Percentiles rank a stretch among this genome's conserved stretches.
phyloP scores from a whole-genome alignment of 1,140 invertebrate species.

The Danaus plexippus region DNA sequence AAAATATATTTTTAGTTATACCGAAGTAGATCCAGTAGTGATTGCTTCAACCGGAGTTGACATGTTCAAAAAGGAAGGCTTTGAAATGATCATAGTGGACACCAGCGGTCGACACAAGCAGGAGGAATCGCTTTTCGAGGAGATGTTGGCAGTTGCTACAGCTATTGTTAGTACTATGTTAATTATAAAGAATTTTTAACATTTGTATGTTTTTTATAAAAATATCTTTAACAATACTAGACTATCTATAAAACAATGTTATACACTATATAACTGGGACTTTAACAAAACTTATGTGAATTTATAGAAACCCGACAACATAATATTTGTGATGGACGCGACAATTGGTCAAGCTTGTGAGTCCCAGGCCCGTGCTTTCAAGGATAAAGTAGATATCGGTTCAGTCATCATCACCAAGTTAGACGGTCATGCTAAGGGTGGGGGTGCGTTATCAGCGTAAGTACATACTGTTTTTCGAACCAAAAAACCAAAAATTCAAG shows the following conservation, averaged over 20 bases:
- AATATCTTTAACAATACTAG: neutral
- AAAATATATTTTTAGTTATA: constrained; percentile 81
- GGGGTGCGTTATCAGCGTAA: constrained; percentile 98
- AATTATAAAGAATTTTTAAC: constrained; percentile 7
- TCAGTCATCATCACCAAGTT: constrained; percentile 99
- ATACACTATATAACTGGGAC: neutral
- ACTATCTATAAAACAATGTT: neutral
- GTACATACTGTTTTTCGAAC: constrained; percentile 73
- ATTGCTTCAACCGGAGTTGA: constrained; percentile 99
- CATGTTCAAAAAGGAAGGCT: constrained; percentile 98
- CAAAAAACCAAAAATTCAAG: constrained; percentile 44
- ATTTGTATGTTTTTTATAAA: constrained; percentile 1
- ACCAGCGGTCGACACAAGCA: constrained; percentile 99
- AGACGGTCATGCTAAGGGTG: constrained; percentile 99
- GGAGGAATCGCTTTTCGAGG: constrained; percentile 99
- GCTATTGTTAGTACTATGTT: constrained; percentile 82
- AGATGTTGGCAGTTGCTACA: constrained; percentile 99
- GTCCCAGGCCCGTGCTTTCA: constrained; percentile 96
- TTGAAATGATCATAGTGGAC: constrained; percentile 99
- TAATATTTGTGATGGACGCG: constrained; percentile 99
- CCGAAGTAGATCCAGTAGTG: constrained; percentile 99
- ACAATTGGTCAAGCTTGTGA: constrained; percentile 99
- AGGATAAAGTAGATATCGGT: constrained; percentile 98
- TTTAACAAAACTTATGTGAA: constrained; percentile 5
- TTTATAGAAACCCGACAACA: constrained; percentile 92